These are phyloP conservation scores for Drosophila fulvimacula DNA, from an alignment of 2,888 invertebrate genomes.

Conservation along the genomic window DNA sequence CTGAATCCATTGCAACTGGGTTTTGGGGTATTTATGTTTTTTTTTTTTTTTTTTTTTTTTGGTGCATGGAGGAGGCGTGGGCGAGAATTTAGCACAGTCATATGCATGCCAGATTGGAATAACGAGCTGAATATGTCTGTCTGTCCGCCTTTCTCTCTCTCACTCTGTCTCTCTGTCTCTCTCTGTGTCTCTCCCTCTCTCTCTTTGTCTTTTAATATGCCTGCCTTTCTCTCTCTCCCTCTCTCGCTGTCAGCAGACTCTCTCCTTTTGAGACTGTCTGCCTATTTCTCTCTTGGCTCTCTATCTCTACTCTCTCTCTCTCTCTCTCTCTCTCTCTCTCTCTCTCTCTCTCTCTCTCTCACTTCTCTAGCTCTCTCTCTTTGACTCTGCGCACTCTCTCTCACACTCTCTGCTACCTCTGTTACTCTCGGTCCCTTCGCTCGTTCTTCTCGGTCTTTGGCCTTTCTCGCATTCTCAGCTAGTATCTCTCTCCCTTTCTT, in stretches of 20 bases:
- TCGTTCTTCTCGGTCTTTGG: too few relatives aligned
- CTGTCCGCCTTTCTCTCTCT: not conserved
- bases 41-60: too few relatives aligned
- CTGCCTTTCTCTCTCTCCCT: not conserved
- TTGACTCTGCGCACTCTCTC: too few relatives aligned
- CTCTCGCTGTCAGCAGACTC: not conserved
- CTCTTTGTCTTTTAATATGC: not conserved
- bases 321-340: not conserved
- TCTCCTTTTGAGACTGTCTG: not conserved
- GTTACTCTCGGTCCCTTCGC: too few relatives aligned
- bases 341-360: not conserved
- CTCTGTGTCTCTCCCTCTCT: not conserved
- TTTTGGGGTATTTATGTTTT: not conserved
- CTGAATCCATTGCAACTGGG: constrained; percentile 4
- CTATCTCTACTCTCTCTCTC: not conserved
- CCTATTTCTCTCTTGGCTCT: not conserved
- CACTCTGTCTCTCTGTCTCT: not conserved
- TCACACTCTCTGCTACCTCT: not conserved
- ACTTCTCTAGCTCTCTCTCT: not conserved
- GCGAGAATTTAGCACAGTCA: too few relatives aligned
- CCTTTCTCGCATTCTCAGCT: too few relatives aligned
- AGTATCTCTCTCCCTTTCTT: not conserved
- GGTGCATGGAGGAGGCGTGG: not conserved
- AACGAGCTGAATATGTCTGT: too few relatives aligned
- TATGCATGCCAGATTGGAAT: too few relatives aligned